Conservation (phyloP, 2,888 invertebrate species). For the Mythimna lalbum region DNA sequence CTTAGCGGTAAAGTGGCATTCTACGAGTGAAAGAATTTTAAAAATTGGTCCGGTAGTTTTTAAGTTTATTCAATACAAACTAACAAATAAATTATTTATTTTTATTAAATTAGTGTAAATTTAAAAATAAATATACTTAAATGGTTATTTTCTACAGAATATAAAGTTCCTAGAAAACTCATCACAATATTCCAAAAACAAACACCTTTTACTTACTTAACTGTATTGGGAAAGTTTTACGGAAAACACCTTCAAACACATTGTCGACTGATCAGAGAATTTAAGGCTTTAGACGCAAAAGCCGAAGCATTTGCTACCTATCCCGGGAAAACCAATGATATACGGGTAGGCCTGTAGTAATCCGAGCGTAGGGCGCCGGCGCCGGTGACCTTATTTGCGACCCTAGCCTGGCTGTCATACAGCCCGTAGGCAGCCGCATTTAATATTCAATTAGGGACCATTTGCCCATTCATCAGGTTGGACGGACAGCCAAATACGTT, state of each 20-base stretch:
- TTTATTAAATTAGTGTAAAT: too few relatives aligned
- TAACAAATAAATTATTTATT: too few relatives aligned
- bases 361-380: constrained; percentile 60
- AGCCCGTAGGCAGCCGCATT: constrained; percentile 76
- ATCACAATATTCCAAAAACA: neutral
- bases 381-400: constrained; percentile 65
- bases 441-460: constrained; percentile 84
- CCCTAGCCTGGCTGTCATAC: constrained; percentile 76
- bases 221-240: constrained; percentile 27
- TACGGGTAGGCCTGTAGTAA: constrained; percentile 42
- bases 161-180: neutral
- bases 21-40: too few relatives aligned
- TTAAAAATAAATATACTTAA: too few relatives aligned
- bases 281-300: constrained; percentile 23
- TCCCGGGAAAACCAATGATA: constrained; percentile 45
- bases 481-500: constrained; percentile 58
- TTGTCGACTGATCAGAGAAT: constrained; percentile 34
- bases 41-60: too few relatives aligned
- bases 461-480: constrained; percentile 80
- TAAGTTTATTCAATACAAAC: too few relatives aligned
- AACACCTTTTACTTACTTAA: neutral
- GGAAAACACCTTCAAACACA: neutral
- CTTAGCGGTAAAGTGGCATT: too few relatives aligned
- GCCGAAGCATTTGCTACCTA: constrained; percentile 16
- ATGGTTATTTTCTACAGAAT: neutral